These are phyloP conservation scores for Anisognathus igniventris DNA, from an alignment of 2,797 vertebrate species.

Conservation along the genomic window DNA sequence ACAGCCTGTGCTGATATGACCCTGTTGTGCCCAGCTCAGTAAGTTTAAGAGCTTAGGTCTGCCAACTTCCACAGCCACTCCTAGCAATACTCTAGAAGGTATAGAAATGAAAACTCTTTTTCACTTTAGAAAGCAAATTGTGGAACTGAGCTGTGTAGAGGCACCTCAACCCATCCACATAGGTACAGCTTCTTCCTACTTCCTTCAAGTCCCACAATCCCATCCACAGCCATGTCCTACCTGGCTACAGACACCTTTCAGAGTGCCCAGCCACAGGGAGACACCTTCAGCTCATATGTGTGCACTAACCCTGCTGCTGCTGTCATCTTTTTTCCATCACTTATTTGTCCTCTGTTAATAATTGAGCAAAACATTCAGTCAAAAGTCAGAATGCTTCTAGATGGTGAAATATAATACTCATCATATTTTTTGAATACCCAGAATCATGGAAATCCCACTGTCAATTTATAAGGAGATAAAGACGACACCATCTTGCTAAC, in stretches of 20 bases:
- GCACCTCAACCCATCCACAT: neutral
- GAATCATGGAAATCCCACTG: neutral
- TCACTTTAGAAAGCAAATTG: neutral
- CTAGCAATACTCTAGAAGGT: neutral
- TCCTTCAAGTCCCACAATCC: neutral
- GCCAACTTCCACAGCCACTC: constrained; percentile 4
- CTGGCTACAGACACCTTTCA: neutral
- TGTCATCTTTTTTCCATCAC: neutral
- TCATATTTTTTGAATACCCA: neutral
- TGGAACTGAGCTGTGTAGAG: neutral
- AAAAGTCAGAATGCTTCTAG: neutral
- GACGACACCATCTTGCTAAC: neutral
- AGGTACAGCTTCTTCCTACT: neutral
- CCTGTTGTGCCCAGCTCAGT: neutral
- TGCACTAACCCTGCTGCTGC: neutral
- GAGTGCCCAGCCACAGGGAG: neutral
- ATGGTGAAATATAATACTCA: neutral
- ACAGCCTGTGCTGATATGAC: neutral
- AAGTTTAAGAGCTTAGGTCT: neutral
- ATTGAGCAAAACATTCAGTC: neutral
- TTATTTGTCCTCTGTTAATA: neutral
- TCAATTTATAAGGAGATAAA: neutral
- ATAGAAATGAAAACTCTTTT: neutral
- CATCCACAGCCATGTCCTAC: accelerated
- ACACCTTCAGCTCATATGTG: neutral